Conservation (phyloP, 2,888 invertebrate genomes). For the Miltochrista miniata region DNA sequence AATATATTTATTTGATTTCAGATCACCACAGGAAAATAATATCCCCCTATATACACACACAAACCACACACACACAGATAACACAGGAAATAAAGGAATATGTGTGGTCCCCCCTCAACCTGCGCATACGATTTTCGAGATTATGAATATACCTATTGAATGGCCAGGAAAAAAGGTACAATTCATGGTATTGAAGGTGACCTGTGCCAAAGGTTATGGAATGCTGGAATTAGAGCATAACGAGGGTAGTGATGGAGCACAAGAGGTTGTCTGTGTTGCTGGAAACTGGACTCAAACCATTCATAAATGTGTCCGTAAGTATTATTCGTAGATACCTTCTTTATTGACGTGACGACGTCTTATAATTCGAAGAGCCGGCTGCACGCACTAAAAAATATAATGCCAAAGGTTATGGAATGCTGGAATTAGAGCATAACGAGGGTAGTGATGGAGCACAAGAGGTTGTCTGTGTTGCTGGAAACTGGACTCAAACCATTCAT, state of each 20-base stretch:
- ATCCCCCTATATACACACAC: no score
- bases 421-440: background rate
- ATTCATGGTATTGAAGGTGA: background rate
- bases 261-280: background rate
- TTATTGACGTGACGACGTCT: no score
- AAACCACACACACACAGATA: no score
- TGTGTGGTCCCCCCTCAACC: slow-evolving; percentile 2
- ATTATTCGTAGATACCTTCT: no score
- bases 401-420: background rate
- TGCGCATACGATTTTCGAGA: background rate
- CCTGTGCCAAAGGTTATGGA: background rate
- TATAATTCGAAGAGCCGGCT: no score
- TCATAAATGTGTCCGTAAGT: slow-evolving; percentile 6
- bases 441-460: background rate
- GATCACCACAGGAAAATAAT: no score
- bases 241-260: background rate
- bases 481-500: background rate
- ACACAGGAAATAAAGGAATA: no score
- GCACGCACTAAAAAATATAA: no score
- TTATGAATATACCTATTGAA: background rate
- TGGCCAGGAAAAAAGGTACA: background rate
- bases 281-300: background rate
- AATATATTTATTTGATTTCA: no score
- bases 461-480: background rate
- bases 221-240: background rate